Evolutionary conservation across 2,797 vertebrate species (phyloP), one percentile per base, ranked within the genome.

Genomic region (Scleropages formosus): DNA sequence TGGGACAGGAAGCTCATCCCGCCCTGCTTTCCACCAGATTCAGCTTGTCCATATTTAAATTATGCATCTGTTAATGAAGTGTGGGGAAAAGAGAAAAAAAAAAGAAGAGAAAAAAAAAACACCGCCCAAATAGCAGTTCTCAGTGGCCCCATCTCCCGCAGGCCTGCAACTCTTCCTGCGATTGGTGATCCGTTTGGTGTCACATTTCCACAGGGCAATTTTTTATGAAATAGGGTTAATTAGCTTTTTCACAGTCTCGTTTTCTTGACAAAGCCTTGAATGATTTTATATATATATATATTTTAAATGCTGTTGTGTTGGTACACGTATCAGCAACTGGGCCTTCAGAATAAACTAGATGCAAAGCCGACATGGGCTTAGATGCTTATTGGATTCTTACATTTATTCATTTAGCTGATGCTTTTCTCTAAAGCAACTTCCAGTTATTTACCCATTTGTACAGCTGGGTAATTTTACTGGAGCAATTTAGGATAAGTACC

Each of bases 51-150:
- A 53, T 78, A 74, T 77, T 75, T 78, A 80, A 83, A 83, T 81
- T 80, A 80, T 92, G 89, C 87, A 79, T 85, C 91, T 94, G 92
- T 90, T 96, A 96, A 96, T 95, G 93, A 95, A 94, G 94, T 96
- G 93, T 90, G 92, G n/a, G n/a, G n/a, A n/a, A n/a, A n/a, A n/a
- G n/a, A n/a, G n/a, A n/a, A n/a, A n/a, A n/a, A n/a, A n/a, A n/a
- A n/a, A n/a, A n/a, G n/a, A n/a, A n/a, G n/a, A n/a, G n/a, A n/a
- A n/a, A n/a, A n/a, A n/a, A 95, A 94, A 93, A 95, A 94, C 93
- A 94, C 91, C 91, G 90, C 88, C 86, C 92, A 92, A 91, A 91
- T 90, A 90, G 92, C 90, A 91, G 79, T 87, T 93, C 92, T 93
- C 87, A 85, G 78, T 91, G 90, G 92, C 94, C 80, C 78, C 58